Base-by-base conservation (phyloP, 2,113 vertebrate genomes). In the Craseonycteris thonglongyai region DNA sequence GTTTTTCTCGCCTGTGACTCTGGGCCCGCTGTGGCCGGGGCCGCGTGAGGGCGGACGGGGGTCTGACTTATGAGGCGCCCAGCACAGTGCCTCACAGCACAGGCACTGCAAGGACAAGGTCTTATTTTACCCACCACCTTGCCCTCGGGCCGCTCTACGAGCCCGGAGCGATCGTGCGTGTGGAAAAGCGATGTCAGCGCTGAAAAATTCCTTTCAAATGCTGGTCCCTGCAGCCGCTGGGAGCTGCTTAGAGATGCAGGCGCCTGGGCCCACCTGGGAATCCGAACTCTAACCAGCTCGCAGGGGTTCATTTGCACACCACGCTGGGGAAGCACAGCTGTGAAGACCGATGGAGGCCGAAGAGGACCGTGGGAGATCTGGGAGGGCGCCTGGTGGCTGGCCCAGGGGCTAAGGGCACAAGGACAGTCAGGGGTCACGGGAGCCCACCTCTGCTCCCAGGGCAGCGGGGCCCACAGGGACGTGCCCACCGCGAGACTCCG, bases 381-480 rank as follows among this genome's bases (percentile, higher is more conserved):
- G 65, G 38, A 79, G 38, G 49, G 45, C 6, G 51, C 66, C 2
- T 0, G 38, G 28, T 0, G 3, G 49, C 24, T 47, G 30, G 54
- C 16, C 26, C 0, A 7, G 59, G 35, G 59, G 38, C 51, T 72
- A 40, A 35, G 51, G n/a, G 61, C 7, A 38, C 58, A 68, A 69
- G 15, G 33, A 42, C 35, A 40, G 42, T 59, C 7, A 35, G 30
- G 58, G 1, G 1, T 65, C 66, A 51, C 24, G 4, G 24, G 28
- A 80, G 54, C 49, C 42, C 3, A 28, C 75, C 72, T 68, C 40
- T 54, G 56, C 72, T 51, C 45, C 59, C 94, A 72, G 16, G 91
- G n/a, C 96, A 96, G 94, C 96, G 90, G 95, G 93, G 79, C 33
- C 63, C 40, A 0, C 33, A 6, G 84, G 81, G 95, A 97, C 95